Evolutionary conservation across 2,113 vertebrate species (phyloP).

Genomic region (Bathybates hornii): DNA sequence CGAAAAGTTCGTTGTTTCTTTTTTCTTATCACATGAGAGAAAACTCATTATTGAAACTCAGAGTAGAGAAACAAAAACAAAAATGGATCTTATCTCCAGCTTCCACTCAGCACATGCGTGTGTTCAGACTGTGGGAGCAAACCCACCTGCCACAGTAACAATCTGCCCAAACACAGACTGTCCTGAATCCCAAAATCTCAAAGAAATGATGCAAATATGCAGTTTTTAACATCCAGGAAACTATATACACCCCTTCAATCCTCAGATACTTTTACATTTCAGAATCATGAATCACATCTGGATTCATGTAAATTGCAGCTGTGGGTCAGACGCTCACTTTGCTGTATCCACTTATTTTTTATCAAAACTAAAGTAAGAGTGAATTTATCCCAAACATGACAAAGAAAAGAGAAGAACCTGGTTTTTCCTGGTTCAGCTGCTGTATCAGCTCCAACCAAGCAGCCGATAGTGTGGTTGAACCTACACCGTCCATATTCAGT

Average conservation of each 20-base stretch:
- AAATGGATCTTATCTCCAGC: background rate
- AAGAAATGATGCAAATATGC: rapidly evolving
- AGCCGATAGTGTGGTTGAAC: background rate
- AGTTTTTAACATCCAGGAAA: background rate
- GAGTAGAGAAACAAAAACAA: background rate
- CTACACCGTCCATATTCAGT: background rate
- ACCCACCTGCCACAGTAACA: rapidly evolving
- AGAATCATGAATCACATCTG: background rate
- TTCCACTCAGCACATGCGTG: background rate
- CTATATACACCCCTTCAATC: background rate
- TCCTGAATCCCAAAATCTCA: background rate
- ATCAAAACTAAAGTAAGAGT: background rate
- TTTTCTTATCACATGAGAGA: background rate
- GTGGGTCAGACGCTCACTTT: background rate
- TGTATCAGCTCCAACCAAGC: background rate
- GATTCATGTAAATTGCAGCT: background rate
- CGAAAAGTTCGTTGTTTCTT: rapidly evolving
- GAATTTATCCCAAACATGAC: background rate
- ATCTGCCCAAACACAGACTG: background rate
- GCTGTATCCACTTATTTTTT: background rate
- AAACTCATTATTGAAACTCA: background rate
- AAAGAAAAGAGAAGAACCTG: background rate
- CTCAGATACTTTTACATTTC: background rate
- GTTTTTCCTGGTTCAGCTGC: background rate
- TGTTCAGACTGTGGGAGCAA: background rate